Percentiles rank a stretch among this genome's conserved stretches.
These are phyloP conservation scores for Lateolabrax maculatus DNA, from an alignment of 2,797 vertebrate species.

Conservation along the genomic window DNA sequence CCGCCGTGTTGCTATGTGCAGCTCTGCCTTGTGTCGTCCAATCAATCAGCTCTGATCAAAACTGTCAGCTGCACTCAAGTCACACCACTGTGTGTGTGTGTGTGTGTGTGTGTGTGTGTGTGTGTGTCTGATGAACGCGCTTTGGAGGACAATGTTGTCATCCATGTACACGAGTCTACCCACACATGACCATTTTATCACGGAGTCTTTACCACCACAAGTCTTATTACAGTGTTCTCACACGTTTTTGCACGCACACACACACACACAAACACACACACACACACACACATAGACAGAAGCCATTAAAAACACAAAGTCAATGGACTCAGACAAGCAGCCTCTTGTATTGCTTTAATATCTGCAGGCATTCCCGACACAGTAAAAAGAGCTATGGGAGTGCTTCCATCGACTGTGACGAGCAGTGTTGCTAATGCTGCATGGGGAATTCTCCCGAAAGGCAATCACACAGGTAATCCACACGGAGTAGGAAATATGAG, in stretches of 20 bases:
- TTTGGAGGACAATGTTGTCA: conserved; percentile 39
- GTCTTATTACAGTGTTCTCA: conserved; percentile 44
- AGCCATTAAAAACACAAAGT: conserved; percentile 68
- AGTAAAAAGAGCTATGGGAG: conserved; percentile 59
- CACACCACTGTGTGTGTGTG: conserved; percentile 23
- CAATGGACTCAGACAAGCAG: conserved; percentile 67
- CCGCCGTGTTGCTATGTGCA: conserved; percentile 38
- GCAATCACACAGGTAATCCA: conserved; percentile 73
- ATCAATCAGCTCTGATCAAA: conserved; percentile 75
- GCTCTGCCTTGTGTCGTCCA: conserved; percentile 47
- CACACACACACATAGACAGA: conserved; percentile 10
- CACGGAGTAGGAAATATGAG: conserved; percentile 44
- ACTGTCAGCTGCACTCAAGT: conserved; percentile 60
- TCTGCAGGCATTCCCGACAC: conserved; percentile 59
- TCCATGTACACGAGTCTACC: conserved; percentile 24
- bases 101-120: conserved; percentile 6
- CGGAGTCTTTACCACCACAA: conserved; percentile 37
- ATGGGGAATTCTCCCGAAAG: conserved; percentile 67
- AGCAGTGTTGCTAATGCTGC: conserved; percentile 63
- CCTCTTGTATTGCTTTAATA: conserved; percentile 65
- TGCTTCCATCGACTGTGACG: conserved; percentile 53
- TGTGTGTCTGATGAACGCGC: conserved; percentile 14
- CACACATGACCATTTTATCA: conserved; percentile 59
- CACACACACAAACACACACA: conserved; percentile 15
- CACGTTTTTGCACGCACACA: conserved; percentile 10